Percentiles rank a stretch among this genome's conserved stretches.
phyloP scores from a whole-genome alignment of 2,888 invertebrate genomes.

The Nudaria mundana region DNA sequence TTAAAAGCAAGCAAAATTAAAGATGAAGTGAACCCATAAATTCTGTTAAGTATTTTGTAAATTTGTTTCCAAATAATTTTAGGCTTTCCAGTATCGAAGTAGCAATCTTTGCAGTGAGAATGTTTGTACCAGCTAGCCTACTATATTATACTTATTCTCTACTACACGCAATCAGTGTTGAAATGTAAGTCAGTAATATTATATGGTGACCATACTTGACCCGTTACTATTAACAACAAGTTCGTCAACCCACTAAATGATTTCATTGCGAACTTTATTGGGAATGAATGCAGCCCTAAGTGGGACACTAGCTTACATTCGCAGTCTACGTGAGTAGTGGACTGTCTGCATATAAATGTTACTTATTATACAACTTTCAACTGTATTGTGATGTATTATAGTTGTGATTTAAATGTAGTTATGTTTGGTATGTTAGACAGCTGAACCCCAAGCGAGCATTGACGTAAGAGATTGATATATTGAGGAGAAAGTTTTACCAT shows the following conservation, averaged over 20 bases:
- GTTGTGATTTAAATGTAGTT: slow-evolving; percentile 35
- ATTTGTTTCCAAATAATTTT: too few relatives aligned
- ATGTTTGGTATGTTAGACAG: not conserved
- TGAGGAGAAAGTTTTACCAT: slow-evolving; percentile 60
- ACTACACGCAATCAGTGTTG: slow-evolving; percentile 17
- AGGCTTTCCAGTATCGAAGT: too few relatives aligned
- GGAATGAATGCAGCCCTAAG: slow-evolving; percentile 42
- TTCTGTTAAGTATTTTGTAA: too few relatives aligned
- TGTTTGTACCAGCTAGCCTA: too few relatives aligned
- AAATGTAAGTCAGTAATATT: slow-evolving; percentile 20
- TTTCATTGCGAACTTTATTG: slow-evolving; percentile 55
- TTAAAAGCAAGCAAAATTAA: too few relatives aligned
- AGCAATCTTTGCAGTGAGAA: too few relatives aligned
- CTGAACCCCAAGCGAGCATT: slow-evolving; percentile 16
- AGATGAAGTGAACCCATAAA: too few relatives aligned
- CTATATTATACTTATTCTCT: slow-evolving; percentile 8
- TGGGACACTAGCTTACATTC: slow-evolving; percentile 49
- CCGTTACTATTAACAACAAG: slow-evolving; percentile 23
- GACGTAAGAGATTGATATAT: slow-evolving; percentile 51
- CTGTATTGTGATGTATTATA: slow-evolving; percentile 35
- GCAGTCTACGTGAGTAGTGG: slow-evolving; percentile 50
- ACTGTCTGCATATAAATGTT: slow-evolving; percentile 29
- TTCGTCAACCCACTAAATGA: slow-evolving; percentile 43
- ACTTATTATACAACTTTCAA: slow-evolving; percentile 20
- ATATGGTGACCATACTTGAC: slow-evolving; percentile 12